Evolutionary conservation across 1,140 invertebrate species (phyloP).

Genomic region (Lepidurus couesii): DNA sequence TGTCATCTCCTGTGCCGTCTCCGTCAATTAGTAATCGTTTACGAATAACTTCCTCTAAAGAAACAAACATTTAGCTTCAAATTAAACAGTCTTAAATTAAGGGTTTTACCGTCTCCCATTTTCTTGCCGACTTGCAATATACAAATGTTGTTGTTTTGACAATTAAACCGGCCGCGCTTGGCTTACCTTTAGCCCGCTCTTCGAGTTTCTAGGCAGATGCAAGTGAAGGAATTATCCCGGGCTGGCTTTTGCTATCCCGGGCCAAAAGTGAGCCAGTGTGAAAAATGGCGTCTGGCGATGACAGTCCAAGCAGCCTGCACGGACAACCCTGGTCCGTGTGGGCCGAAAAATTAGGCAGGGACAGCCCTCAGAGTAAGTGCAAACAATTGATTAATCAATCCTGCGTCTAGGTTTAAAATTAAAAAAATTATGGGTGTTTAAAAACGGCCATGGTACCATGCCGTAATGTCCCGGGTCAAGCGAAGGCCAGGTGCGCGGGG

Average conservation of each 20-base stretch:
- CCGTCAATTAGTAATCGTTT: conserved; percentile 85
- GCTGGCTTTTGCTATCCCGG: conserved; percentile 22
- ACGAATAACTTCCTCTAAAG: conserved; percentile 86
- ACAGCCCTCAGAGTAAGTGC: conserved; percentile 38
- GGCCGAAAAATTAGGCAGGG: conserved; percentile 40
- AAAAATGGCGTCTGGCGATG: conserved; percentile 38
- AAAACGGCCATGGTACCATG: neutral
- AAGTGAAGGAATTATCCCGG: neutral
- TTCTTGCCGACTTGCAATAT: neutral
- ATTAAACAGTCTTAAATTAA: neutral
- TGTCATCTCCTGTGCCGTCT: conserved; percentile 91
- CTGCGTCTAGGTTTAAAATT: conserved; percentile 16
- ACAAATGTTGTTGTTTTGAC: neutral
- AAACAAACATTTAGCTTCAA: conserved; percentile 25
- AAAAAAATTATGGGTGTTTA: conserved; percentile 19
- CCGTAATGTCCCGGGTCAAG: conserved; percentile 11
- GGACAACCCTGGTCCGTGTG: conserved; percentile 46
- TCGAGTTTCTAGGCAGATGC: neutral
- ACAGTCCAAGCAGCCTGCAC: conserved; percentile 46
- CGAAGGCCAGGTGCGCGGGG: conserved; percentile 16
- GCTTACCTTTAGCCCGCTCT: neutral
- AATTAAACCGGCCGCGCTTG: neutral
- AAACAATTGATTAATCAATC: neutral
- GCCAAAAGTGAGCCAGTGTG: conserved; percentile 12
- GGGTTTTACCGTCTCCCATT: conserved; percentile 31